phyloP scores from a whole-genome alignment of 2,888 invertebrate genomes.

The Acrobasis consociella region DNA sequence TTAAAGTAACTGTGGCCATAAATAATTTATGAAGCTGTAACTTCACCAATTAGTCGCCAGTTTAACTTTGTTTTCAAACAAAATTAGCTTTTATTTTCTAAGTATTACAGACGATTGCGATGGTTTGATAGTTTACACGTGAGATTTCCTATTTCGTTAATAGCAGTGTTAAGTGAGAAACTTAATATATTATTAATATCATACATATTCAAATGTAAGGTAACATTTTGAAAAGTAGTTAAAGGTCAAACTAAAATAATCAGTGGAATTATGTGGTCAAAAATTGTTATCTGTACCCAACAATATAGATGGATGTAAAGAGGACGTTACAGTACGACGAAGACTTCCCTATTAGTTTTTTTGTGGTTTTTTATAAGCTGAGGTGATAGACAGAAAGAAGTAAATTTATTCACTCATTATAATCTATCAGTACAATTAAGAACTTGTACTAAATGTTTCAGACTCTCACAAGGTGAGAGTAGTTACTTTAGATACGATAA shows the following conservation, averaged over 20 bases:
- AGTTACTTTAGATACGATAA: too few relatives aligned
- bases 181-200: not conserved
- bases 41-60: constrained; percentile 22
- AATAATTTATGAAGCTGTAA: constrained; percentile 34
- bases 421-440: too few relatives aligned
- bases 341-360: too few relatives aligned
- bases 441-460: too few relatives aligned
- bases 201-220: not conserved
- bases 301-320: too few relatives aligned
- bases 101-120: not conserved
- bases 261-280: too few relatives aligned
- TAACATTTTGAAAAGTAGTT: not conserved
- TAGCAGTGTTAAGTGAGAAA: not conserved
- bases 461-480: too few relatives aligned
- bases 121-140: not conserved
- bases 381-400: too few relatives aligned
- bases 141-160: constrained; percentile 4
- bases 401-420: too few relatives aligned
- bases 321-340: too few relatives aligned
- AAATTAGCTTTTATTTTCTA: constrained; percentile 1
- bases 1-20: constrained; percentile 34
- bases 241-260: not conserved
- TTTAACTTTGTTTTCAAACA: constrained; percentile 12
- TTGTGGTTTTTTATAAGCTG: too few relatives aligned
- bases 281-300: too few relatives aligned